These are phyloP conservation scores for Musca domestica DNA, from an alignment of 1,140 invertebrate genomes.

Conservation along the genomic window DNA sequence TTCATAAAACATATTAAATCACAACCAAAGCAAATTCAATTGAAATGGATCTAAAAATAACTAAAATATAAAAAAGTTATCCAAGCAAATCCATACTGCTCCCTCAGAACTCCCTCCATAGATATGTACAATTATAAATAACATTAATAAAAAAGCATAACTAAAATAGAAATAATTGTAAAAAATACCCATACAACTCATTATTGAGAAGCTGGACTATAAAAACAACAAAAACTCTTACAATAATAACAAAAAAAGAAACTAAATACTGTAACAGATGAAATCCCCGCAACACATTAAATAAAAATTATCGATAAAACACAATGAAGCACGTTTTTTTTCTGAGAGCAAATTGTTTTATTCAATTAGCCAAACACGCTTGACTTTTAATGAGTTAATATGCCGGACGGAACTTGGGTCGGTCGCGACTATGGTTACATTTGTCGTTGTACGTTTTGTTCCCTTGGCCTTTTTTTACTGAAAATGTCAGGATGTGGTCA, in stretches of 20 bases:
- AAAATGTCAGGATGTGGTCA: no score
- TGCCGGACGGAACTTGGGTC: no score
- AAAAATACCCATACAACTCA: not conserved
- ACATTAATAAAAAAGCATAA: not conserved
- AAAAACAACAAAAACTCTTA: not conserved
- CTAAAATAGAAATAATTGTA: not conserved
- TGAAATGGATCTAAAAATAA: no score
- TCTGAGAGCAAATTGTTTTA: slow-evolving; percentile 2
- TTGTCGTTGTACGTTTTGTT: no score
- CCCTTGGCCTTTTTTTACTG: no score
- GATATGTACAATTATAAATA: no score
- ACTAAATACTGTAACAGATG: not conserved
- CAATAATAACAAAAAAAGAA: not conserved
- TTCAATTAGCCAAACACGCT: slow-evolving; percentile 7
- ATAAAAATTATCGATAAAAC: slow-evolving; percentile 10
- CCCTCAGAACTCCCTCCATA: no score
- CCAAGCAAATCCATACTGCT: no score
- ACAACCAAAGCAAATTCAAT: no score
- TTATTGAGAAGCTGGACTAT: not conserved
- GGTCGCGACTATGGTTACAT: no score
- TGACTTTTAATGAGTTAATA: slow-evolving; percentile 19
- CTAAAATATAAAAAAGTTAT: no score
- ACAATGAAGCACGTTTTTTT: slow-evolving; percentile 19
- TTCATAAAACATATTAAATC: no score
- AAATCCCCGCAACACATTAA: not conserved